Evolutionary conservation across 2,888 invertebrate species (phyloP), one percentile per base, ranked within the genome.

Genomic region (Sylvicola cinctus): DNA sequence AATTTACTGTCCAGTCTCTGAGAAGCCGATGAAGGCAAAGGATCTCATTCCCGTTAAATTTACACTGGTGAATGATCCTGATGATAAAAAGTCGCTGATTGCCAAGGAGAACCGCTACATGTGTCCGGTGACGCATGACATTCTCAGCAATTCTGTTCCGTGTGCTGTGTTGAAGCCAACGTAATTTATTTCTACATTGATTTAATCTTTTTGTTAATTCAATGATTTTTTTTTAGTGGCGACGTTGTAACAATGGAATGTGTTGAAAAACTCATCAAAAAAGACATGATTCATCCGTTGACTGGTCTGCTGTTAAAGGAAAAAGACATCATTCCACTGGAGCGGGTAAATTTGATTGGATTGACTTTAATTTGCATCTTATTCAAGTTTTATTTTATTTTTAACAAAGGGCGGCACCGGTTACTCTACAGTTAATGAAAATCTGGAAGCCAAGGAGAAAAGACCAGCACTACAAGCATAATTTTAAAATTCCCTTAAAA

Each of bases 81-180:
- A 81, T 50, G 79, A 78, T 43, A 85, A 80, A 45, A 78, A 78
- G 45, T 78, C 88, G 2, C 60, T 91, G 20, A 87, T 93, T 43
- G 70, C 78, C 1, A 88, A 84, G 55, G 76, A 84, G 52, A 85
- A 83, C 42, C 69, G 96, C 44, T 99, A 91, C 52, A 91, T 93
- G 77, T 98, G 98, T 54, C 87, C 96, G 2, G 79, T 98, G 0
- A 96, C 96, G 2, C 85, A 90, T 55, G 98, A 99, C 57, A 74
- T 93, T 39, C 62, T 99, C 25, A 80, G 84, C 41, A 95, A 95
- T 62, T 81, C 91, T 6, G 78, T 91, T 3, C 90, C 93, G 0
- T 88, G 87, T 60, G 95, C 87, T 39, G 81, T 96, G 20, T 66
- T 98, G 35, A 76, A 68, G 60, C 73, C 87, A 37, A 84, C 84